A percentile compares a stretch with the other conserved stretches of the same genome.
Evolutionary conservation across 2,113 vertebrate genomes (phyloP).

Genomic region (Ranitomeya imitator): DNA sequence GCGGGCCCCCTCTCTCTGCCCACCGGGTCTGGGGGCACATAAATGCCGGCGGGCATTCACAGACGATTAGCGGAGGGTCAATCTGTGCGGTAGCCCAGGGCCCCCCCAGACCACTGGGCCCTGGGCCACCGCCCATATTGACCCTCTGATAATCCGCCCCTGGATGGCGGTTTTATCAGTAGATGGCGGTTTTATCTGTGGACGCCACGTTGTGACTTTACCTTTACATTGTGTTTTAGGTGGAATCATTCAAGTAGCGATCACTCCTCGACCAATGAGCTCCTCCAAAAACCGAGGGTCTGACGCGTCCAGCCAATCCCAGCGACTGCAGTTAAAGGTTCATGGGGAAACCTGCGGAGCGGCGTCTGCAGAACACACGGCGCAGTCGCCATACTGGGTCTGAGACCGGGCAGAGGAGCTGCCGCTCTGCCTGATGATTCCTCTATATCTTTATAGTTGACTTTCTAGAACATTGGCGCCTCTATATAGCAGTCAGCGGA

Average conservation of each 20-base stretch:
- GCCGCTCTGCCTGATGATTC: neutral
- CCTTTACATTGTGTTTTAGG: conserved; percentile 16
- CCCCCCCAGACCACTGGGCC: no score
- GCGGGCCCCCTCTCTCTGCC: no score
- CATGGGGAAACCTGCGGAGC: neutral
- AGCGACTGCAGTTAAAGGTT: neutral
- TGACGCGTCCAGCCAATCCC: neutral
- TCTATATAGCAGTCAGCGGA: neutral
- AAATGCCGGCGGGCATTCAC: no score
- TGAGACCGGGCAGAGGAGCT: neutral
- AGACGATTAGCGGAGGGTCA: no score
- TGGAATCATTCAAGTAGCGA: conserved; percentile 35
- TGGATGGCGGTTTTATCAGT: neutral
- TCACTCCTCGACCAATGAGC: neutral
- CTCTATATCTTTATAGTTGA: neutral
- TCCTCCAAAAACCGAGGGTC: neutral
- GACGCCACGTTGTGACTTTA: neutral
- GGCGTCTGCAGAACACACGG: neutral
- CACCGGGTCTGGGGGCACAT: no score
- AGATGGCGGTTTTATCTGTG: neutral
- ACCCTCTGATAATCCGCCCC: no score
- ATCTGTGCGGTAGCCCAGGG: no score
- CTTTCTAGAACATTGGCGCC: neutral
- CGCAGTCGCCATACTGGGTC: neutral
- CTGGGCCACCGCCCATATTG: no score